These are phyloP conservation scores for Tribolium madens DNA, from an alignment of 1,140 invertebrate genomes.

Conservation along the genomic window DNA sequence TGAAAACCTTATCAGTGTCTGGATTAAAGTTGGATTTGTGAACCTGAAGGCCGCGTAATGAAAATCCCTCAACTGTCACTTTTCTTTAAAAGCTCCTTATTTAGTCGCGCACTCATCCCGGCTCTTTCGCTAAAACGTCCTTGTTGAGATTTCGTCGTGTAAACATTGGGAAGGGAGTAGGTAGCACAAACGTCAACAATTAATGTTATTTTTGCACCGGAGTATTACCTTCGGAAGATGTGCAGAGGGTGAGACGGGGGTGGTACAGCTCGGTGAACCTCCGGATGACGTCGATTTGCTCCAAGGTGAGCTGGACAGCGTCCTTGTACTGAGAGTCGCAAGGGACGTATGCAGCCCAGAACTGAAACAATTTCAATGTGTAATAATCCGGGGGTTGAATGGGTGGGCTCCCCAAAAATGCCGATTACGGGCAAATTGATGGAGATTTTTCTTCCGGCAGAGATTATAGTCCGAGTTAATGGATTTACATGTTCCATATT, in stretches of 20 bases:
- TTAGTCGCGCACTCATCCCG: not conserved
- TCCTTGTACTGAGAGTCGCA: conserved; percentile 86
- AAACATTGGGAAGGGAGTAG: not conserved
- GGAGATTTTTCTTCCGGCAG: not conserved
- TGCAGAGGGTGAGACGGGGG: conserved; percentile 75
- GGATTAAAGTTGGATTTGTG: conserved; percentile 23
- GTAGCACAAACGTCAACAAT: not conserved
- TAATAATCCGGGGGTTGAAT: not conserved
- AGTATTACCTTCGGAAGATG: conserved; percentile 75
- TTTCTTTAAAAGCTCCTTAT: conserved; percentile 27
- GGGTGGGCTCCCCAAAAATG: not conserved
- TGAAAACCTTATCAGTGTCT: conserved; percentile 24
- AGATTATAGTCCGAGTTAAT: not conserved
- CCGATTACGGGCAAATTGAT: not conserved
- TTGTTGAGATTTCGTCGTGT: not conserved
- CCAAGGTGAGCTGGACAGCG: conserved; percentile 82
- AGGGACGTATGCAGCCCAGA: conserved; percentile 91
- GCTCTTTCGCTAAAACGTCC: conserved; percentile 12
- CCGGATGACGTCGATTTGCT: conserved; percentile 86
- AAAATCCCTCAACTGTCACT: conserved; percentile 23
- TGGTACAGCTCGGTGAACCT: conserved; percentile 78
- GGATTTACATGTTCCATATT: not conserved
- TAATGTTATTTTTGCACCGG: not conserved
- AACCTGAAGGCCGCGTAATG: conserved; percentile 4
- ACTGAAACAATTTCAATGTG: conserved; percentile 72